Base-by-base conservation (phyloP, 2,113 vertebrate species). In the Mus musculus region DNA sequence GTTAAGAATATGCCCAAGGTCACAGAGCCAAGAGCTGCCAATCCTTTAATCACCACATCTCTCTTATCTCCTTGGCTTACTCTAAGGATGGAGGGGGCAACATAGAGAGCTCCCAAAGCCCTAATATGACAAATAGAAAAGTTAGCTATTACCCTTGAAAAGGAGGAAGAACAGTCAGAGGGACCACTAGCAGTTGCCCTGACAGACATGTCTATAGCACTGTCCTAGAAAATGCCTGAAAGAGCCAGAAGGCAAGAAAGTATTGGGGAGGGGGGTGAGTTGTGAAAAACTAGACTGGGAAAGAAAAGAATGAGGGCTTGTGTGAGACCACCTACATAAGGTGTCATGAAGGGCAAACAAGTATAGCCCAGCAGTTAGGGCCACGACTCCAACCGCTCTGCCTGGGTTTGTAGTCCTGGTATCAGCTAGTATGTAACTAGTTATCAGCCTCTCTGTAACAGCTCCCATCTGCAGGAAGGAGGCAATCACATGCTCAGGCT, bases 291-390 rank as follows among this genome's bases (percentile, higher is more conserved):
- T 89, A 65, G 26, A 20, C 1, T 54, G 3, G 28, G 61, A 77
- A 84, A 88, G 75, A 86, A 73, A 73, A 92, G 90, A 95, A 81
- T 30, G 4, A 56, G 49, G 71, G 71, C 75, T 95, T 76, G 22
- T 33, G 61, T 86, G 87, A 75, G 90, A 81, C 39, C 11, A 71
- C 72, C 61, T 67, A 77, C 78, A 88, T 95, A 84, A 5, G 19
- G 36, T 76, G 46, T 87, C 67, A 82, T 39, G n/a, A 94, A 95
- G 39, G 30, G 63, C 61, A 67, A 26, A 85, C 54, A 73, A 69
- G 67, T 24, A 3, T 69, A 46, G 6, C 11, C 39, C 28, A 82
- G 46, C 13, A 84, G 14, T 65, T 61, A 92, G 36, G 65, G 92
- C 3, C 42, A n/a, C 0, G 19, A 71, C 46, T 78, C 72, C 73